Conservation (phyloP, 2,888 invertebrate genomes). For the Drosophila tanythrix region DNA sequence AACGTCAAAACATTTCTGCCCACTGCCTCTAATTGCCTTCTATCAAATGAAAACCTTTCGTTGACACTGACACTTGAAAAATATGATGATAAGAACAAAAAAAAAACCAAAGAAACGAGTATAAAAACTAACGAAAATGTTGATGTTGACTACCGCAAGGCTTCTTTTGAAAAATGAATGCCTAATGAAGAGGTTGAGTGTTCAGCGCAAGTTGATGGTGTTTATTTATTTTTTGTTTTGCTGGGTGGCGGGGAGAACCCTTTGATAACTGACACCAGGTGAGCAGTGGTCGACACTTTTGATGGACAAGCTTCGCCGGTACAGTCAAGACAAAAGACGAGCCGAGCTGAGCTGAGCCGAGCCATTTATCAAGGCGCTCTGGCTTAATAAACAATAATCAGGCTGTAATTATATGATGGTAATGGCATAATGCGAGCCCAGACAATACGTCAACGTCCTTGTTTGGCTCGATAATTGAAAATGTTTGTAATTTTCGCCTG, state of each 20-base stretch:
- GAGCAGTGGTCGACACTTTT: slow-evolving; percentile 41
- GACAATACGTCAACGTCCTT: slow-evolving; percentile 71
- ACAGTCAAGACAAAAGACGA: slow-evolving; percentile 55
- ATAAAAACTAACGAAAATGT: slow-evolving; percentile 39
- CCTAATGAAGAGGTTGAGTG: slow-evolving; percentile 29
- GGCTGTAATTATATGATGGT: slow-evolving; percentile 75
- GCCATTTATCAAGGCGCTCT: slow-evolving; percentile 63
- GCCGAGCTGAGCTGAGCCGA: slow-evolving; percentile 12
- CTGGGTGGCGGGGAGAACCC: slow-evolving; percentile 18
- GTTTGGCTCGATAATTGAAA: slow-evolving; percentile 76
- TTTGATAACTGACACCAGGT: slow-evolving; percentile 64
- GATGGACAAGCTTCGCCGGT: slow-evolving; percentile 45
- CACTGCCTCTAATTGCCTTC: slow-evolving; percentile 54
- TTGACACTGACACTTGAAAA: slow-evolving; percentile 73
- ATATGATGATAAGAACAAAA: slow-evolving; percentile 36
- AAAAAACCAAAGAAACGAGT: slow-evolving; percentile 12
- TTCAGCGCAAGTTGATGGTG: slow-evolving; percentile 13
- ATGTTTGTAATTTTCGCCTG: slow-evolving; percentile 75
- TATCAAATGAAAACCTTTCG: slow-evolving; percentile 50
- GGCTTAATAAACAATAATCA: slow-evolving; percentile 77
- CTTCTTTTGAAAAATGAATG: slow-evolving; percentile 52
- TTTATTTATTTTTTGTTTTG: slow-evolving; percentile 7
- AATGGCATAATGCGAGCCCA: slow-evolving; percentile 69
- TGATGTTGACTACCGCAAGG: slow-evolving; percentile 43
- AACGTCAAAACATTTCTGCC: slow-evolving; percentile 13